Evolutionary conservation across 2,113 vertebrate species (phyloP).

Genomic region (Laticauda colubrina): DNA sequence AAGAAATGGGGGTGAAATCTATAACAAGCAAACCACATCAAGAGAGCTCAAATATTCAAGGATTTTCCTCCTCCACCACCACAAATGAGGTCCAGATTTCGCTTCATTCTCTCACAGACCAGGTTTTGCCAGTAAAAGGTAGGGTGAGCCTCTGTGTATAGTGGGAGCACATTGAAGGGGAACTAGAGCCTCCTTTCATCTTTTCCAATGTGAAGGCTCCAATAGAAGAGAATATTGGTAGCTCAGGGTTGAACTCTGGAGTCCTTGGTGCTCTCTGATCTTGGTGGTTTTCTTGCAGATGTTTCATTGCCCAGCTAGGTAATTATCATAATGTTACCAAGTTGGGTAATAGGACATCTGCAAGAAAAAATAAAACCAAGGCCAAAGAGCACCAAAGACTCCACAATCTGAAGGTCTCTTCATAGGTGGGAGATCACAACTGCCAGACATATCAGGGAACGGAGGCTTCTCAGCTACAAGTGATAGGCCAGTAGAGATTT

Average conservation of each 20-base stretch:
- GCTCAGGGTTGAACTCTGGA: neutral
- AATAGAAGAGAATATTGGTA: neutral
- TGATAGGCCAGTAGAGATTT: neutral
- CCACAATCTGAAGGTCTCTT: neutral
- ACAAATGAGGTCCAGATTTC: neutral
- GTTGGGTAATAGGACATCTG: too few species aligned
- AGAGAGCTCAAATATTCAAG: constrained; percentile 19
- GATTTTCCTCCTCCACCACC: neutral
- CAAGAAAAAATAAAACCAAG: too few species aligned
- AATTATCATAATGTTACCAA: too few species aligned
- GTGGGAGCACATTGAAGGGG: neutral
- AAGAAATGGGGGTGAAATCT: neutral
- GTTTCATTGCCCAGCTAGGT: too few species aligned
- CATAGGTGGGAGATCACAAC: neutral
- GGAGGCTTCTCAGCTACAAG: neutral
- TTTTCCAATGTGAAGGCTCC: neutral
- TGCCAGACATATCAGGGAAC: neutral
- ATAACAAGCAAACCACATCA: constrained; percentile 11
- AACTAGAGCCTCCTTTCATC: neutral
- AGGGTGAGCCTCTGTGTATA: neutral
- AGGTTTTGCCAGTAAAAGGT: neutral
- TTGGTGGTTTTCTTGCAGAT: neutral
- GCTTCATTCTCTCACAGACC: neutral
- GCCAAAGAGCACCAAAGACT: too few species aligned
- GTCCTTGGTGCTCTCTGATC: neutral